These are phyloP conservation scores for Coranthus polyacanthus DNA, from an alignment of 2,797 vertebrate species.

Conservation along the genomic window DNA sequence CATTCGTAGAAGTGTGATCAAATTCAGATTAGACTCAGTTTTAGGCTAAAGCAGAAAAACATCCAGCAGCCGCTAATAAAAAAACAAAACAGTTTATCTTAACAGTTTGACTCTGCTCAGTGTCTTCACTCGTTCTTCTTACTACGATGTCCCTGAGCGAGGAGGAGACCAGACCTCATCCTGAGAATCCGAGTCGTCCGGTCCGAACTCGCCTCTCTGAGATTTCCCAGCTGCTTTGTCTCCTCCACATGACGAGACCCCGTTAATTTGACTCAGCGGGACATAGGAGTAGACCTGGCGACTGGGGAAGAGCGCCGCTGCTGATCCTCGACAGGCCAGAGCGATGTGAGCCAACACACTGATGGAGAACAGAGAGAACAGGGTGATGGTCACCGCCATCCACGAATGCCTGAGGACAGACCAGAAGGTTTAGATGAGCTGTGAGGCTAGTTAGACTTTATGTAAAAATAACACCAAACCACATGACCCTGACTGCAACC, in stretches of 20 bases:
- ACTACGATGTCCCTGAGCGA: background rate
- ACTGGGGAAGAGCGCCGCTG: background rate
- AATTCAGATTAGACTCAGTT: too few species aligned
- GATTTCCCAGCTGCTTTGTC: background rate
- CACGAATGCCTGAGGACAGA: constrained; percentile 73
- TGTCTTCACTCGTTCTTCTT: constrained; percentile 2
- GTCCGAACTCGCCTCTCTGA: background rate
- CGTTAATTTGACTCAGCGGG: constrained; percentile 70
- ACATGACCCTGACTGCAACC: too few species aligned
- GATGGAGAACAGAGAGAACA: constrained; percentile 68
- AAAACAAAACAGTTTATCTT: too few species aligned
- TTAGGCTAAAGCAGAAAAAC: background rate
- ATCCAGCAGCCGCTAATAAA: too few species aligned
- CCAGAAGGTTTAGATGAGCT: background rate
- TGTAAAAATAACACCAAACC: too few species aligned
- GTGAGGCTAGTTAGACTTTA: too few species aligned
- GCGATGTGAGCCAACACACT: constrained; percentile 73
- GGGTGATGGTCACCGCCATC: constrained; percentile 65
- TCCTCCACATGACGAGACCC: background rate
- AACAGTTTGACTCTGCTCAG: too few species aligned
- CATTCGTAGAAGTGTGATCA: too few species aligned
- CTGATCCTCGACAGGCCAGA: constrained; percentile 36
- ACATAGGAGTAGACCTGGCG: constrained; percentile 74
- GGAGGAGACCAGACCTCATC: constrained; percentile 66
- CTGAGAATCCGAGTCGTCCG: constrained; percentile 71